Conservation (phyloP, 2,888 invertebrate genomes). For the Dicranocentrus wangi region DNA sequence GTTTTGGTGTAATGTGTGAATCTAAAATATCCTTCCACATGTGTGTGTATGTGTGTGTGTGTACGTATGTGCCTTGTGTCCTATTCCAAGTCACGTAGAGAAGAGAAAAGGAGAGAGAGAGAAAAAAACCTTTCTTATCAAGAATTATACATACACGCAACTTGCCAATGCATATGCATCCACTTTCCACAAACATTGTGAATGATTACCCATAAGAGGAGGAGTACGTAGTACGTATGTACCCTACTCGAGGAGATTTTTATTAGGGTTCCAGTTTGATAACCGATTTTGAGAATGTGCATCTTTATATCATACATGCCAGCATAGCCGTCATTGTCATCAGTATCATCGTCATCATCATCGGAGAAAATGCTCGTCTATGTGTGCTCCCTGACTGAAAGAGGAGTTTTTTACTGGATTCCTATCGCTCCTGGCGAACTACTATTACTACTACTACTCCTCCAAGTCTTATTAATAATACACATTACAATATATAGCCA, state of each 20-base stretch:
- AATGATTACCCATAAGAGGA: slow-evolving; percentile 10
- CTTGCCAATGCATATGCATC: slow-evolving; percentile 26
- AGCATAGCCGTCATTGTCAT: slow-evolving; percentile 59
- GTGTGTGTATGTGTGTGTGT: neutral
- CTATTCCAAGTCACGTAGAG: slow-evolving; percentile 59
- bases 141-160: slow-evolving; percentile 42
- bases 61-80: slow-evolving; percentile 26
- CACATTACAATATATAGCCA: slow-evolving; percentile 47
- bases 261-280: slow-evolving; percentile 27
- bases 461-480: slow-evolving; percentile 44
- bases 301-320: neutral
- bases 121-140: slow-evolving; percentile 48
- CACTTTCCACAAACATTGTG: slow-evolving; percentile 7
- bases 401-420: neutral
- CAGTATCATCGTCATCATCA: slow-evolving; percentile 44
- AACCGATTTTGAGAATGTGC: slow-evolving; percentile 37
- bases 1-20: slow-evolving; percentile 26
- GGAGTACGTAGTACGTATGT: neutral
- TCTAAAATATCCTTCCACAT: slow-evolving; percentile 1
- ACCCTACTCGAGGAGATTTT: neutral
- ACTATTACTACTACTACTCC: too few species aligned
- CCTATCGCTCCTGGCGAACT: slow-evolving; percentile 37
- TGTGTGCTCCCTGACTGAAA: slow-evolving; percentile 1
- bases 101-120: slow-evolving; percentile 22
- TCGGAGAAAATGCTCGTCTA: slow-evolving; percentile 10